Evolutionary conservation across 2,797 vertebrate species (phyloP).

Genomic region (Acrossocheilus fasciatus): DNA sequence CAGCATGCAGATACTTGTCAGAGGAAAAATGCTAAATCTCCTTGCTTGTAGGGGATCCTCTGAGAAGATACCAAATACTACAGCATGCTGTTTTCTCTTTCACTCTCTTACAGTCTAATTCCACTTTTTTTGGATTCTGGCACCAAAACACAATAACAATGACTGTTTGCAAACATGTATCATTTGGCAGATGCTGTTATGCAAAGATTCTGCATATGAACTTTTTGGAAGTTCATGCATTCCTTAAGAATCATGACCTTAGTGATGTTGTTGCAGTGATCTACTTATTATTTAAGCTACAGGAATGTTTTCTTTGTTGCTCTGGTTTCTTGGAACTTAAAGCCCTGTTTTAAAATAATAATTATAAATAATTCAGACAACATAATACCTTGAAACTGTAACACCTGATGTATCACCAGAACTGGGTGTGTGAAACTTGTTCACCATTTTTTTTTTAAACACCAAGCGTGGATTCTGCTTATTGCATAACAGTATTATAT

Average conservation of each 20-base stretch:
- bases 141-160: neutral
- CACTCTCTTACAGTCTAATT: neutral
- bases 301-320: neutral
- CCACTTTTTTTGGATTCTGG: neutral
- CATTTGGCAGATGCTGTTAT: neutral
- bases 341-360: neutral
- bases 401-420: neutral
- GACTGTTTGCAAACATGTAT: neutral
- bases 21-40: constrained; percentile 19
- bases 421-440: neutral
- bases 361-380: neutral
- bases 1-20: constrained; percentile 52
- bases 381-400: neutral
- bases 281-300: neutral
- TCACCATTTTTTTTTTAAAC: neutral
- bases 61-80: constrained; percentile 7
- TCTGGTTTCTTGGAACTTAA: neutral
- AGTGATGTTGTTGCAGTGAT: neutral
- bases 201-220: neutral
- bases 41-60: constrained; percentile 14
- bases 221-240: neutral
- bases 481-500: constrained; percentile 41
- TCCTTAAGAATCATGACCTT: neutral
- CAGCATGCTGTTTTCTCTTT: neutral
- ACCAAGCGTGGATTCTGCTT: neutral